Percentiles rank a stretch among this genome's conserved stretches.
phyloP scores from a whole-genome alignment of 2,797 vertebrate genomes.

The Schizopygopsis pylzovi region DNA sequence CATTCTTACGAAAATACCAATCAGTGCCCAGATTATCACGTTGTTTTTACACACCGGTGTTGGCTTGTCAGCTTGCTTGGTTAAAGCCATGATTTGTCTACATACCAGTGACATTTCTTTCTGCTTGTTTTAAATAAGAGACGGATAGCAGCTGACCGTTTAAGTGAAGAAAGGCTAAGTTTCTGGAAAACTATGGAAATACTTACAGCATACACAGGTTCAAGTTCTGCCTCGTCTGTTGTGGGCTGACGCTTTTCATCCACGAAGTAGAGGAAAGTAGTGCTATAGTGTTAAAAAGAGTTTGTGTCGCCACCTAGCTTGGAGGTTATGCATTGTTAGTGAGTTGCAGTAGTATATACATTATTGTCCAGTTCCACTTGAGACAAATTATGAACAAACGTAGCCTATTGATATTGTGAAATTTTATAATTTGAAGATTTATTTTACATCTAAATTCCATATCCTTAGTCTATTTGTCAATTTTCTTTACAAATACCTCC shows the following conservation, averaged over 20 bases:
- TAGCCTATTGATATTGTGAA: neutral
- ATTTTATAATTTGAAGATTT: neutral
- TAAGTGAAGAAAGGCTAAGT: neutral
- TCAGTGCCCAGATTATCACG: neutral
- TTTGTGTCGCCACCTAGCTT: conserved; percentile 38
- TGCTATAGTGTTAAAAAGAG: neutral
- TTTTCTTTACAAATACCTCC: neutral
- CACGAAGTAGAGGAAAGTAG: neutral
- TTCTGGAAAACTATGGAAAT: neutral
- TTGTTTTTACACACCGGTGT: conserved; percentile 6
- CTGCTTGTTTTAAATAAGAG: neutral
- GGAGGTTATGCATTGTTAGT: neutral
- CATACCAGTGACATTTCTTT: neutral
- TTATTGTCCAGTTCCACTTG: neutral
- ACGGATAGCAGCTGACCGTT: too few species aligned
- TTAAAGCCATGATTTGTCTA: neutral
- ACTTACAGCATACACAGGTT: conserved; percentile 42
- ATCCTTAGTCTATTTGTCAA: neutral
- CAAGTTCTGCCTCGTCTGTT: neutral
- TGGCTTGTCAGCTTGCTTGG: neutral
- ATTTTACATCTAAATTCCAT: neutral
- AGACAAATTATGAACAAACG: neutral
- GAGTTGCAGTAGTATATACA: neutral
- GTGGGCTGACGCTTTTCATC: conserved; percentile 3
- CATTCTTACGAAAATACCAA: neutral